Evolutionary conservation across 2,888 invertebrate species (phyloP), one percentile per base, ranked within the genome.

Genomic region (Eupithecia inturbata): DNA sequence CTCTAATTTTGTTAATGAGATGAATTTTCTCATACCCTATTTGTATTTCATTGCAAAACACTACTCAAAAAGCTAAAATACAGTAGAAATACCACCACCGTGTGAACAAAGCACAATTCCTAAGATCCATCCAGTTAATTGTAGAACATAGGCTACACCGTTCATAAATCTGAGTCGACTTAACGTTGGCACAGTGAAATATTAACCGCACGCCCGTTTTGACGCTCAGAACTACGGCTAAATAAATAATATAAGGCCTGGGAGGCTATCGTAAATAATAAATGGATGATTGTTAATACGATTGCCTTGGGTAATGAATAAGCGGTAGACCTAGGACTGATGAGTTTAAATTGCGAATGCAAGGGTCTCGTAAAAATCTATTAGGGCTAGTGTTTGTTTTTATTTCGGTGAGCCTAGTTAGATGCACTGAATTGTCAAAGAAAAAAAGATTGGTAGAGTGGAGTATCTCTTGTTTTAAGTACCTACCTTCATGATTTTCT

Each of bases 161-260:
- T 80, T 83, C 90, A 92, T 92, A 92, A 92, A 92, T 92, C 92
- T 88, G 83, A 85, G 92, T 92, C 92, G 91, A 91, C 92, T 92
- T 92, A 92, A 87, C 90, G 92, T 91, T 92, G 87, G 88, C 90
- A 81, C 84, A 83, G 90, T 93, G 92, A 93, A 93, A 93, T 93
- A 93, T 93, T 93, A 93, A 92, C 92, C 90, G 87, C 92, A 86
- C 86, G 89, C 90, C 88, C 87, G 87, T 90, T 91, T 90, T 92
- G 94, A 93, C 92, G 92, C 88, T 84, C 81, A 82, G 85, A 81
- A 84, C 83, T 84, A 82, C 85, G 36, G 84, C 84, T 88, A 88
- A 88, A 90, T 91, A 91, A 90, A 90, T 89, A 89, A 89, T 88
- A 88, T 84, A 88, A 84, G 81, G 82, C 80, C 86, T 89, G 82